phyloP scores from a whole-genome alignment of 2,797 vertebrate species.

The Etheostoma perlongum region DNA sequence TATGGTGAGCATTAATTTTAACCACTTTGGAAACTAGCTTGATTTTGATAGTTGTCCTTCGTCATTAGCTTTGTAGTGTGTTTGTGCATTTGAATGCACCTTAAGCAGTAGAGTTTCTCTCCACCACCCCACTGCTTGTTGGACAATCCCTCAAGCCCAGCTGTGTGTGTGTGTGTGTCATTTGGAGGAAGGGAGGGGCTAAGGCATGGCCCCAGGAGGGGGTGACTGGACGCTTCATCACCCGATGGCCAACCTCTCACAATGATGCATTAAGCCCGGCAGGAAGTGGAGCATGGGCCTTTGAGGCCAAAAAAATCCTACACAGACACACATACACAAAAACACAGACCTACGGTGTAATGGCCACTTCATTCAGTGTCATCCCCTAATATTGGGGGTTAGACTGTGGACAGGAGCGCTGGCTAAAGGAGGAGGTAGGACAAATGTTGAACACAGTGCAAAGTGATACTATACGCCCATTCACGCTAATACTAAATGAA shows the following conservation, averaged over 20 bases:
- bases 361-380: constrained; percentile 30
- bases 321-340: constrained; percentile 20
- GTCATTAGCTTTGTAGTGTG: background rate
- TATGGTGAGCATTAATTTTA: background rate
- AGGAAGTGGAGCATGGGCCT: constrained; percentile 68
- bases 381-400: background rate
- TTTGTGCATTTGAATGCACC: constrained; percentile 21
- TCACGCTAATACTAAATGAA: background rate
- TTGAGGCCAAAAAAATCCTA: constrained; percentile 49
- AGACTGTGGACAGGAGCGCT: background rate
- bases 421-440: constrained; percentile 7
- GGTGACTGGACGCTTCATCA: constrained; percentile 83
- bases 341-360: constrained; percentile 21
- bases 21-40: background rate
- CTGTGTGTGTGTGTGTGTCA: constrained; percentile 51
- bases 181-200: constrained; percentile 50
- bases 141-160: constrained; percentile 75
- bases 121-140: constrained; percentile 46
- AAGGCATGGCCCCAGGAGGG: constrained; percentile 59
- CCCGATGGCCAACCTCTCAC: constrained; percentile 74
- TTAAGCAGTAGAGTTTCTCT: constrained; percentile 37
- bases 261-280: constrained; percentile 82
- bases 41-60: constrained; percentile 24
- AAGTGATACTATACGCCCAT: background rate
- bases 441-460: background rate